Conservation (phyloP, 2,797 vertebrate genomes). For the Pteropus rufus region DNA sequence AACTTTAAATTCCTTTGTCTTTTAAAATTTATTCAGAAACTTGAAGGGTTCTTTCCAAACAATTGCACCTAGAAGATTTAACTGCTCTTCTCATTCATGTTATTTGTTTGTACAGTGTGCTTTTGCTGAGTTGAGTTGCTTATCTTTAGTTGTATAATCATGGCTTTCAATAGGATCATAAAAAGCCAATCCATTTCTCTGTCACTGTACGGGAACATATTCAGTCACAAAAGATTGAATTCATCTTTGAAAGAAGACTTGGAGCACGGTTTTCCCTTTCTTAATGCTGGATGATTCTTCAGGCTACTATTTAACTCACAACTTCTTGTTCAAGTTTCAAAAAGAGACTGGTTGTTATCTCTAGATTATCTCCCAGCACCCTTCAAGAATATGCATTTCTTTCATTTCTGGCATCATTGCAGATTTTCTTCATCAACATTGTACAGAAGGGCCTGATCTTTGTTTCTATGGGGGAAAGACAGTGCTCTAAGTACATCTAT, state of each 20-base stretch:
- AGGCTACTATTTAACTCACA: not conserved
- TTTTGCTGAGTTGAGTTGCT: not conserved
- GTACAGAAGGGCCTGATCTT: not conserved
- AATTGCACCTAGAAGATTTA: not conserved
- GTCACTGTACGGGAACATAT: not conserved
- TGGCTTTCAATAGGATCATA: not conserved
- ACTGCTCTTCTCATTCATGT: not conserved
- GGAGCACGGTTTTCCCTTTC: not conserved
- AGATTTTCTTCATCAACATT: not conserved
- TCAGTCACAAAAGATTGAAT: not conserved
- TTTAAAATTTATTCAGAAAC: not conserved
- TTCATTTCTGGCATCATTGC: not conserved
- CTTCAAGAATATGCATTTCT: not conserved
- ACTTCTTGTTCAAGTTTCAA: not conserved
- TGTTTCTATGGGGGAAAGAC: not conserved
- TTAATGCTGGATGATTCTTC: not conserved
- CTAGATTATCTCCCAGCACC: not conserved
- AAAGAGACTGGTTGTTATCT: not conserved
- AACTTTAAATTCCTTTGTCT: not conserved
- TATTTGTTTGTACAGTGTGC: not conserved
- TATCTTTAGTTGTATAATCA: not conserved
- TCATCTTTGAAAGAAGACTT: not conserved
- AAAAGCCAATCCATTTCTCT: not conserved
- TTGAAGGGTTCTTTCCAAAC: not conserved
- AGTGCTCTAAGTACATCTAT: not conserved